Base-by-base conservation (phyloP, 2,888 invertebrate species). In the Azorinus chamasolen region DNA sequence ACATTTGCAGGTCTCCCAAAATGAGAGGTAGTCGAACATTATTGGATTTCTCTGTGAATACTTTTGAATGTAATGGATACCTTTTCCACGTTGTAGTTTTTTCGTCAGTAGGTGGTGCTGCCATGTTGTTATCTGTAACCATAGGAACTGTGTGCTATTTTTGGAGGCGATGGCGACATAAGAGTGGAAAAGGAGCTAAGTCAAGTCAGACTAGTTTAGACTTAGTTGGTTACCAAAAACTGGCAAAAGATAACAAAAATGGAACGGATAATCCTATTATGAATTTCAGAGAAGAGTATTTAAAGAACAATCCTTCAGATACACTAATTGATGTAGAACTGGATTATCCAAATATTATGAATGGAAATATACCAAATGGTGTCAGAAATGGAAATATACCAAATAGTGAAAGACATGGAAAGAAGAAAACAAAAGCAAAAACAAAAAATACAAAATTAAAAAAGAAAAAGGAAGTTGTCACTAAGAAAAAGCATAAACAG, bases 51-150 rank as follows among this genome's bases (percentile, higher is more conserved):
- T 64, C 75, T 16, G 64, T 87, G 0, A 71, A 77, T 24, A 75
- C 83, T 22, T 88, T 90, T 83, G 89, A 90, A 79, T 90, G 90
- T 64, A 75, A 87, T 50, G 65, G 72, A 20, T 79, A 80, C 18
- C 53, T 88, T 61, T 79, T 88, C 18, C 86, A 87, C 54, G 64
- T 88, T 43, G 83, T 87, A 39, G 72, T 90, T 5, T 77, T 88
- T 37, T 85, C 87, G 12, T 83, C 85, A 1, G 46, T 85, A 0
- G 88, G 87, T 12, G 74, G 68, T 0, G 66, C 86, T 1, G 73
- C 81, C 14, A 78, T 89, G 59, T 37, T 88, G 0, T 74, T 85
- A 20, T 86, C 83, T 18, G 59, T 84, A 12, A 64, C 83, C 6
- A 76, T 74, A 12, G 84, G 81, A 14, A 65, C 82, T 2, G 80